Conservation (phyloP, 2,113 vertebrate species). For the Protobothrops flavoviridis region DNA sequence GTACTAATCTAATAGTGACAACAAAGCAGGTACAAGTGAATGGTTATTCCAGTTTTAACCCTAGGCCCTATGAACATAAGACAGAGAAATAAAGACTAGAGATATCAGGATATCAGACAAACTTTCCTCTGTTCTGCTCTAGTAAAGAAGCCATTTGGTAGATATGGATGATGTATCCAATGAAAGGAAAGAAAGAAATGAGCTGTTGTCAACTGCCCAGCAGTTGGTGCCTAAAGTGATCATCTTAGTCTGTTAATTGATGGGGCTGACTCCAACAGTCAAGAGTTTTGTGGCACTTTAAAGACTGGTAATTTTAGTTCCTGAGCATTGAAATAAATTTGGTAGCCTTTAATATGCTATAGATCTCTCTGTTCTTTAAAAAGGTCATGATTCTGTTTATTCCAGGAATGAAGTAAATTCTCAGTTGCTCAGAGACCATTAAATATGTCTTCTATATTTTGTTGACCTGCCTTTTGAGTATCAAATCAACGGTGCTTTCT, state of each 20-base stretch:
- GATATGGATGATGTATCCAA: not conserved
- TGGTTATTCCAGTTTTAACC: not conserved
- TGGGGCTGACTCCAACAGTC: not conserved
- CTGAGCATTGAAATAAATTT: not conserved
- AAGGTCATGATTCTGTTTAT: not conserved
- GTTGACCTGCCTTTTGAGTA: not conserved
- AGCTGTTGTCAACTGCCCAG: not conserved
- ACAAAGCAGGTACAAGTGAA: not conserved
- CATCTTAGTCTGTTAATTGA: not conserved
- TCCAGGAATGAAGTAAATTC: not conserved
- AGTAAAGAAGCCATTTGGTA: not conserved
- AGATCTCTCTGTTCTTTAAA: not conserved
- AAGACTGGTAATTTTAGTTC: not conserved
- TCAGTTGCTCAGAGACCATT: not conserved
- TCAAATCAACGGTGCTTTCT: constrained; percentile 11
- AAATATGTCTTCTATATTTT: constrained; percentile 11
- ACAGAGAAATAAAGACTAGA: not conserved
- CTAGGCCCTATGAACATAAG: not conserved
- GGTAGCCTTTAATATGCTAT: not conserved
- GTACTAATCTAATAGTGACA: not conserved
- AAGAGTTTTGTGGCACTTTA: not conserved
- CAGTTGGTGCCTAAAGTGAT: not conserved
- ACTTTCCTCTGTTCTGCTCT: not conserved
- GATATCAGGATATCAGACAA: not conserved
- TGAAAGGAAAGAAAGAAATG: not conserved